Percentiles rank a stretch among this genome's conserved stretches.
Conservation (phyloP, 2,113 vertebrate species). For the Lepidothrix coronata region DNA sequence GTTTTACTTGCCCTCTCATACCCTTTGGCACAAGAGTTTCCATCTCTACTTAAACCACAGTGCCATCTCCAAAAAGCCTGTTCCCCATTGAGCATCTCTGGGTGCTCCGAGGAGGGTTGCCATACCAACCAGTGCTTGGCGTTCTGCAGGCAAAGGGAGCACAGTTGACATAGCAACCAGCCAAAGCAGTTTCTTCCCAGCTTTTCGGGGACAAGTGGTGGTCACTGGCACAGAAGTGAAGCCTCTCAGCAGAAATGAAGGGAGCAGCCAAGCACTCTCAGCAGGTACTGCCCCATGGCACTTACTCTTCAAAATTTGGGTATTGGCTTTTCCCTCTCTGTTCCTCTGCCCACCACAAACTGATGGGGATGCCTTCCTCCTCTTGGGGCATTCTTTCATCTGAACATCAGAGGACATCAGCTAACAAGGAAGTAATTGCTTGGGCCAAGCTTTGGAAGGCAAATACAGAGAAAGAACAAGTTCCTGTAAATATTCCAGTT, state of each 20-base stretch:
- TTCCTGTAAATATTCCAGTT: neutral
- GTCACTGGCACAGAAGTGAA: neutral
- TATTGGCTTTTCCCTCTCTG: neutral
- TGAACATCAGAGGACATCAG: neutral
- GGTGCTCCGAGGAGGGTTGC: slow-evolving; percentile 5
- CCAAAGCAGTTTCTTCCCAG: slow-evolving; percentile 1
- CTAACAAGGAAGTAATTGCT: neutral
- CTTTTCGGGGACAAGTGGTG: neutral
- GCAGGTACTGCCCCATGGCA: neutral
- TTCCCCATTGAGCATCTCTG: neutral
- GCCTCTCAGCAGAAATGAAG: neutral
- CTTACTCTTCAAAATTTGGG: neutral
- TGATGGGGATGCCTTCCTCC: neutral
- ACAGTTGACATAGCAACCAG: slow-evolving; percentile 57
- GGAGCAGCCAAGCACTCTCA: neutral
- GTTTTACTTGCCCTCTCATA: neutral
- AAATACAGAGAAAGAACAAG: neutral
- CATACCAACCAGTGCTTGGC: slow-evolving; percentile 29
- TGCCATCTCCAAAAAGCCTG: neutral
- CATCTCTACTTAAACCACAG: neutral
- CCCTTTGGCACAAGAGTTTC: neutral
- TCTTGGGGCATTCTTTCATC: neutral
- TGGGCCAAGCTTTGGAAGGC: neutral
- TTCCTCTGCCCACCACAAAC: neutral
- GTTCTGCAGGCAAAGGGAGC: neutral